These are phyloP conservation scores for Mesitornis unicolor DNA, from an alignment of 2,113 vertebrate species.

Conservation along the genomic window DNA sequence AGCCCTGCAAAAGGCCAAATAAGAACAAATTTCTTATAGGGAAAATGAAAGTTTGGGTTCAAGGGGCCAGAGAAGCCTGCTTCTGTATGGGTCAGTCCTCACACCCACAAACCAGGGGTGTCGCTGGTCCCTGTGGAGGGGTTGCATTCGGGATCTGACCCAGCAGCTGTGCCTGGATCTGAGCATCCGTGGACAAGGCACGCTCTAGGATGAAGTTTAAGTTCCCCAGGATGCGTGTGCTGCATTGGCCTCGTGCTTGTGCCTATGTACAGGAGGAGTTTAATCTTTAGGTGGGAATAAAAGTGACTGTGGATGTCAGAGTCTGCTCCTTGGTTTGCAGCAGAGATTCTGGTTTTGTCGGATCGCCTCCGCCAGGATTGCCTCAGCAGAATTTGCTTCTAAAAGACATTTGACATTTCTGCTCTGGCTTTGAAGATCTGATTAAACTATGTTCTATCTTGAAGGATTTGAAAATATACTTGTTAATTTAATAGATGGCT, in stretches of 20 bases:
- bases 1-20: not conserved
- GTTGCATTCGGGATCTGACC: not conserved
- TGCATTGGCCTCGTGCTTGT: not conserved
- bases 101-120: fast-evolving
- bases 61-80: not conserved
- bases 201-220: not conserved
- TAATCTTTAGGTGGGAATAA: not conserved
- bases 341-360: not conserved
- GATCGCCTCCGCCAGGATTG: not conserved
- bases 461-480: conserved; percentile 60
- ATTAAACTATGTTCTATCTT: conserved; percentile 64
- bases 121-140: not conserved
- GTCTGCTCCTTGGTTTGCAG: not conserved
- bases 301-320: not conserved
- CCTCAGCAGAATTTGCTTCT: conserved; percentile 30
- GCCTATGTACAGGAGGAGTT: not conserved
- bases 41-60: not conserved
- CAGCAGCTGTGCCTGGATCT: not conserved
- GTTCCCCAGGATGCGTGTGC: not conserved
- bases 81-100: not conserved
- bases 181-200: not conserved
- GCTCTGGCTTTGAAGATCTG: conserved; percentile 55
- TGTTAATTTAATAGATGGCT: conserved; percentile 68
- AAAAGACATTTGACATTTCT: conserved; percentile 34
- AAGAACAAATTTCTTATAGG: not conserved